Evolutionary conservation across 2,888 invertebrate genomes (phyloP).

Genomic region (Ceramica pisi): DNA sequence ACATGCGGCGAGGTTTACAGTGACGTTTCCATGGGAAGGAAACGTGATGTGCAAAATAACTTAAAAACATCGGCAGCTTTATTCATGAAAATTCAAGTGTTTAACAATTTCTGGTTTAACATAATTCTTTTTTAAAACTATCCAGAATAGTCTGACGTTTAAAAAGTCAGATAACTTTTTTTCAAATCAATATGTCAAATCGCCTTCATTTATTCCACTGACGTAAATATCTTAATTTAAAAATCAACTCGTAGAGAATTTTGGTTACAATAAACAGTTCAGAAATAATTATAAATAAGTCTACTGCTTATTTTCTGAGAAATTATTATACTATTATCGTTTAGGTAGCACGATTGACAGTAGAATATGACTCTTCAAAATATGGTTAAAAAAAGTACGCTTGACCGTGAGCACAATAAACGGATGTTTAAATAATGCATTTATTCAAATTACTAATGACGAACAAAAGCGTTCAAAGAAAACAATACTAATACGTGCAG

Average conservation of each 20-base stretch:
- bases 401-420: not conserved
- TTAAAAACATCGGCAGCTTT: not conserved
- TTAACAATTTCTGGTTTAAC: too few relatives aligned
- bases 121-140: too few relatives aligned
- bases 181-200: too few relatives aligned
- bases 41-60: constrained; percentile 5
- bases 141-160: too few relatives aligned
- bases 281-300: not conserved
- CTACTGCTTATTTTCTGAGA: not conserved
- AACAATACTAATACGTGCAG: constrained; percentile 1
- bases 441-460: constrained; percentile 6
- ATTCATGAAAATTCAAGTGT: not conserved
- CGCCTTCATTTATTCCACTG: too few relatives aligned
- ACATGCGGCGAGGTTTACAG: constrained; percentile 24
- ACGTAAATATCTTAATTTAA: too few relatives aligned
- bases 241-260: too few relatives aligned
- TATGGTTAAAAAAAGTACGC: not conserved
- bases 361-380: not conserved
- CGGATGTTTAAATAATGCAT: constrained; percentile 8
- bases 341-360: not conserved
- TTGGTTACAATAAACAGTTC: not conserved
- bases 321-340: not conserved
- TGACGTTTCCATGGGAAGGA: constrained; percentile 27
- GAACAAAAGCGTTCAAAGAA: constrained; percentile 8
- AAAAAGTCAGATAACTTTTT: too few relatives aligned